Percentiles rank a stretch among this genome's conserved stretches.
Evolutionary conservation across 1,140 invertebrate genomes (phyloP).

Genomic region (Drosophila aff.): DNA sequence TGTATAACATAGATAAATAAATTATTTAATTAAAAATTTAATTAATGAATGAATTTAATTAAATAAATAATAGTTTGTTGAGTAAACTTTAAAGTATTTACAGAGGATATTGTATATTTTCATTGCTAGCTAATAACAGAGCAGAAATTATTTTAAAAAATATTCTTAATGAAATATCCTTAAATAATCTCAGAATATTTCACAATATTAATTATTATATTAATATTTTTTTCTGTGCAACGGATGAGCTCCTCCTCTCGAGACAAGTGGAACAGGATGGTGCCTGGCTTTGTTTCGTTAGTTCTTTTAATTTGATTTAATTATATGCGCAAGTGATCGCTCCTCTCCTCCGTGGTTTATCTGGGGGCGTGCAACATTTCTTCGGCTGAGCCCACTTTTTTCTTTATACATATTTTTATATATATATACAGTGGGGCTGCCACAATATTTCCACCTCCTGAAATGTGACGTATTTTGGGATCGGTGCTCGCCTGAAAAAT

Average conservation of each 20-base stretch:
- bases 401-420: conserved; percentile 5
- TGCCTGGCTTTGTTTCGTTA: conserved; percentile 22
- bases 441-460: conserved; percentile 75
- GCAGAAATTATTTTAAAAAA: background rate
- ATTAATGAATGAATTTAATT: background rate
- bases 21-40: background rate
- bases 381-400: conserved; percentile 73
- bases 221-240: background rate
- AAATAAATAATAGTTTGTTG: background rate
- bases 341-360: conserved; percentile 33
- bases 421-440: conserved; percentile 42
- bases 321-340: conserved; percentile 69
- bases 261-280: conserved; percentile 71
- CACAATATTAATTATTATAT: fast-evolving
- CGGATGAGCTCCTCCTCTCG: conserved; percentile 17
- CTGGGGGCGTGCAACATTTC: conserved; percentile 54
- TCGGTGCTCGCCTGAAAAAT: conserved; percentile 67
- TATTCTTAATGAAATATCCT: background rate
- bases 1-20: background rate
- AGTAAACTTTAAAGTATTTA: background rate
- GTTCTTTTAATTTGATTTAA: conserved; percentile 79
- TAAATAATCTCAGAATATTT: background rate
- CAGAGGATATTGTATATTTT: too few species aligned
- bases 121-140: background rate
- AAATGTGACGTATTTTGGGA: conserved; percentile 78